Evolutionary conservation across 2,888 invertebrate species (phyloP).

Genomic region (Cheilosia pagana): DNA sequence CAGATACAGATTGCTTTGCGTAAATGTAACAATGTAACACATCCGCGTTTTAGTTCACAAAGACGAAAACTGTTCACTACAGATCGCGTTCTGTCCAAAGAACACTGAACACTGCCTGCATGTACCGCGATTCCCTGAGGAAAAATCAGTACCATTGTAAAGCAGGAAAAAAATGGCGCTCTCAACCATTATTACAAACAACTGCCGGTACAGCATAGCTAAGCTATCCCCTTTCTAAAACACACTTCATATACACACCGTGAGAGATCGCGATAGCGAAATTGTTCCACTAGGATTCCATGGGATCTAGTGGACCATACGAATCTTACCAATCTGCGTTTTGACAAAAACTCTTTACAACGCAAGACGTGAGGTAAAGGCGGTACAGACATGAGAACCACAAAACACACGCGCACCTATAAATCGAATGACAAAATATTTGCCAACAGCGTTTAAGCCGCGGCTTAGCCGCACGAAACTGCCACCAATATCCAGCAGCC

Average conservation of each 20-base stretch:
- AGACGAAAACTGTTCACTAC: constrained; percentile 9
- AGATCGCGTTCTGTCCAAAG: constrained; percentile 14
- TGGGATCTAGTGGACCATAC: constrained; percentile 45
- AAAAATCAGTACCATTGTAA: constrained; percentile 49
- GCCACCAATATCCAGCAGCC: constrained; percentile 31
- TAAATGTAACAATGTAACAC: not conserved
- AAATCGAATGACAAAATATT: constrained; percentile 71
- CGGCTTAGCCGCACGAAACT: constrained; percentile 44
- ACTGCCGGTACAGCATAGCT: constrained; percentile 6
- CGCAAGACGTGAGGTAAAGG: not conserved
- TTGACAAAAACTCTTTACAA: constrained; percentile 32
- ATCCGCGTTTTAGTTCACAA: constrained; percentile 31
- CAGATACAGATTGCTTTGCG: not conserved
- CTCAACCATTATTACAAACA: constrained; percentile 19
- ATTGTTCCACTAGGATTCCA: constrained; percentile 38
- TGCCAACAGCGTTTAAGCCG: constrained; percentile 48
- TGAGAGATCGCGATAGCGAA: constrained; percentile 43
- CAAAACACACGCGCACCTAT: constrained; percentile 61
- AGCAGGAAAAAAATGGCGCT: constrained; percentile 15
- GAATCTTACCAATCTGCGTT: constrained; percentile 25
- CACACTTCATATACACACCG: constrained; percentile 29
- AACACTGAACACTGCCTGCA: constrained; percentile 15
- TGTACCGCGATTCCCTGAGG: constrained; percentile 52
- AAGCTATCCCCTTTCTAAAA: not conserved
- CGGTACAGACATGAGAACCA: constrained; percentile 32